These are phyloP conservation scores for Cybosia mesomella DNA, from an alignment of 2,888 invertebrate genomes.

Conservation along the genomic window DNA sequence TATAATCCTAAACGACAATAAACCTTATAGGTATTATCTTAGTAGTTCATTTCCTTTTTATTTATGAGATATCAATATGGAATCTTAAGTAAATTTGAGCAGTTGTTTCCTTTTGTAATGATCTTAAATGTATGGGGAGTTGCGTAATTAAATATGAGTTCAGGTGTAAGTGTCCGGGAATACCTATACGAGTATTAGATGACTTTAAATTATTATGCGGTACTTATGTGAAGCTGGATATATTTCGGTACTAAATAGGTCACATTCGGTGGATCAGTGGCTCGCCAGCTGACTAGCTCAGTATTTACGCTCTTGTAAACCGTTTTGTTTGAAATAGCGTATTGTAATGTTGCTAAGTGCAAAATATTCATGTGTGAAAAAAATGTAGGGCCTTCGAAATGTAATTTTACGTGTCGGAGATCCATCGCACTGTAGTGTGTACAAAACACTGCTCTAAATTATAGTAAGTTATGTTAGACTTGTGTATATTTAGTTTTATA, in stretches of 20 bases:
- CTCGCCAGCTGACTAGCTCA: constrained; percentile 60
- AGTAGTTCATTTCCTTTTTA: constrained; percentile 55
- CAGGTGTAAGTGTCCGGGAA: constrained; percentile 10
- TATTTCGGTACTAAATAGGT: constrained; percentile 60
- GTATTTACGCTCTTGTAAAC: constrained; percentile 48
- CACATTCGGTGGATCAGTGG: constrained; percentile 61
- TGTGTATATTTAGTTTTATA: constrained; percentile 33
- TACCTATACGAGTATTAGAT: constrained; percentile 8
- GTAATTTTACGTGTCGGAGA: background rate
- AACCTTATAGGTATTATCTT: constrained; percentile 56
- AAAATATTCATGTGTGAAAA: constrained; percentile 32
- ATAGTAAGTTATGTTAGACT: constrained; percentile 32
- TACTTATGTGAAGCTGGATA: constrained; percentile 4
- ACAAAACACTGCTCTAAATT: constrained; percentile 22
- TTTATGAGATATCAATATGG: constrained; percentile 49
- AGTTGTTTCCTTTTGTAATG: constrained; percentile 58
- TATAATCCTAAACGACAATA: constrained; percentile 54
- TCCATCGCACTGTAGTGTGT: background rate
- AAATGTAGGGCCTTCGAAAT: constrained; percentile 2
- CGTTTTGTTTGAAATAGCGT: constrained; percentile 33
- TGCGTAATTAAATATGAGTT: constrained; percentile 32
- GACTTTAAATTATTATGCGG: constrained; percentile 11
- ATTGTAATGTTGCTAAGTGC: constrained; percentile 26
- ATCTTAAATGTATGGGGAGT: constrained; percentile 32
- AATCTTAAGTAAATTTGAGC: constrained; percentile 68